Evolutionary conservation across 1,140 invertebrate genomes (phyloP), one percentile per base, ranked within the genome.

Genomic region (Trichomalopsis sarcophagae): DNA sequence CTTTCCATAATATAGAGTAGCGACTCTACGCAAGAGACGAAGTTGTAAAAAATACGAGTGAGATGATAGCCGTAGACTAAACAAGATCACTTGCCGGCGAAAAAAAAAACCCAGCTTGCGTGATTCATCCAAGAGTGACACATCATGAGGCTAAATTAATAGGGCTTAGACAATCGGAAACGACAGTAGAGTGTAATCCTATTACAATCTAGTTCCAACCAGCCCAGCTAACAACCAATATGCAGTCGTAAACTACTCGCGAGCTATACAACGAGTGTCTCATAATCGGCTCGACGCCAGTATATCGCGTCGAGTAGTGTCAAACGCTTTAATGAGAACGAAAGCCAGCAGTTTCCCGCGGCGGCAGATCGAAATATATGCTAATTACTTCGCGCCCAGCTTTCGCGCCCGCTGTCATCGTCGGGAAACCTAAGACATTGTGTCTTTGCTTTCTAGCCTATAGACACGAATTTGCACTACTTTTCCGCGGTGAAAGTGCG

Each of bases 181-280:
- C 7, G 36, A 44, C 73, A 2, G 11, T 13, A 0, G 27, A 27
- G 1, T 44, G 73, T 75, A 17, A 75, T 75, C 2, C 36, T 17
- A 75, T 40, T 75, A 40, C 17, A 33, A 40, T 75, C 73, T 17
- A 44, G 73, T 75, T 75, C 17, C 7, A 75, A 44, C 73, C 73
- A 17, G 33, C 30, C 27, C 14, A 36, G 7, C 68, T 33, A 44
- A 44, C 10, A 7, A 44, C 9, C 10, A 44, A 27, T 27, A 27
- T 27, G 27, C 27, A 44, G 40, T 10, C 1, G 2, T 75, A 75
- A 69, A 44, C 36, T 75, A 2, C 36, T 9, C 7, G 17, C 10
- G 36, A 21, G 11, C 55, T 62, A 21, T 17, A 74, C 17, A 40
- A 73, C 14, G 11, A 36, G 71, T 36, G 71, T 36, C 27, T 36